Evolutionary conservation across 1,140 invertebrate genomes (phyloP), one percentile per base, ranked within the genome.

Genomic region (Nixonia krombeini): DNA sequence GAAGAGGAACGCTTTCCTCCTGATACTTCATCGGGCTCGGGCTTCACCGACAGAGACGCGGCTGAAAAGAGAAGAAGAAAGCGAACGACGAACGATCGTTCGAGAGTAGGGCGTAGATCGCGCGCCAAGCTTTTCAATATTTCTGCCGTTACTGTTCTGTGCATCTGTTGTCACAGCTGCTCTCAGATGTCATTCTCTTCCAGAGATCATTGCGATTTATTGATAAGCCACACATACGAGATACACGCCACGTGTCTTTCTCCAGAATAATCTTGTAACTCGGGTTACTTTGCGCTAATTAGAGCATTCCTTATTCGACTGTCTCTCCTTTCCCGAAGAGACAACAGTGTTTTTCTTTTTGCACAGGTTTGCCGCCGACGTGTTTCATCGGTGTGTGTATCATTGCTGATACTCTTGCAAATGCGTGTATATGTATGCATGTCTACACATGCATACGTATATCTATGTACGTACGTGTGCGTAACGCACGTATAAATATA

Each of bases 91-190:
- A n/a, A n/a, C 40, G 33, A 35, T 53, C 38, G 4, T 44, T 18
- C 38, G 35, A 61, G 6, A 6, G 21, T 21, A 21, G 21, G 21
- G 6, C 59, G 50, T 69, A 44, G 35, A 61, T 44, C 47, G 28
- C 40, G 59, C 67, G n/a, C n/a, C n/a, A 61, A 70, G 67, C 67
- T 70, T 70, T 70, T 70, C 67, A 70, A 70, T 70, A 70, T 70
- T 70, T 70, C 59, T 38, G 66, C 66, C 66, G 46, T 35, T 13
- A 35, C 33, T 2, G 13, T 35, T 12, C 12, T 13, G 12, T 35
- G 13, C 33, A 35, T 40, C 37, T 40, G 15, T 40, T 2, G 18
- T 16, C 16, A 21, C 37, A 40, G 37, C 37, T 40, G 6, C 16
- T 40, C 16, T 40, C n/a, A 13, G 16, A 10, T 18, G 37, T 40